Conservation (phyloP, 2,797 vertebrate species). For the Buphagus erythrorhynchus region DNA sequence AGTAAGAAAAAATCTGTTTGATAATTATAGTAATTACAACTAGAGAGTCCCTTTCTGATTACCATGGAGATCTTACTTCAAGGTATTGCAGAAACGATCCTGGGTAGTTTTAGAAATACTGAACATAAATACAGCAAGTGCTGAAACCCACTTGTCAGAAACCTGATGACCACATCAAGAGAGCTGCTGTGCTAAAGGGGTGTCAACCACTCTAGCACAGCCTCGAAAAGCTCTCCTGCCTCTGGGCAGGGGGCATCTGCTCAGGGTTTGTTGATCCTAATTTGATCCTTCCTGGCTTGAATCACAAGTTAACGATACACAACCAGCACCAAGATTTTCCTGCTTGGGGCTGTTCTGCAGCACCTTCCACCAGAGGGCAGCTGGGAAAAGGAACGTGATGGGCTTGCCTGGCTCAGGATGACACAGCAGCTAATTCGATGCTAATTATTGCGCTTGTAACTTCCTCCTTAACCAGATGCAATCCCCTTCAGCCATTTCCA, state of each 20-base stretch:
- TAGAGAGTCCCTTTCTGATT: neutral
- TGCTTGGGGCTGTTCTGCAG: neutral
- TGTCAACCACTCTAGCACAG: neutral
- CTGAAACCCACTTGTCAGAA: neutral
- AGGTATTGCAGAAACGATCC: neutral
- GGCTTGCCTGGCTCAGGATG: neutral
- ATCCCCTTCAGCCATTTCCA: neutral
- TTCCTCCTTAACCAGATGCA: constrained; percentile 1
- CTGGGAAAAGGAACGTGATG: neutral
- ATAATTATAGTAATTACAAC: neutral
- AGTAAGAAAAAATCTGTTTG: neutral
- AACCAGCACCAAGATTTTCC: neutral
- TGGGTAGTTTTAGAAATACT: neutral
- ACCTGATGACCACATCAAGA: neutral
- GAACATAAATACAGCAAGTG: neutral
- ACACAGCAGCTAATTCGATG: constrained; percentile 1
- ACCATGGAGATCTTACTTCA: neutral
- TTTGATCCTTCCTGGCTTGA: neutral
- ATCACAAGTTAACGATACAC: neutral
- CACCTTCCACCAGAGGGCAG: constrained; percentile 35
- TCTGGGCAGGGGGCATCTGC: neutral
- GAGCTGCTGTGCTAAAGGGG: neutral
- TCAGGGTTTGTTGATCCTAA: neutral
- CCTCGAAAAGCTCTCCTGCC: neutral
- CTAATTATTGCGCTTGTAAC: constrained; percentile 15